Evolutionary conservation across 2,113 vertebrate genomes (phyloP), one percentile per base, ranked within the genome.

Genomic region (Thryonomys swinderianus): DNA sequence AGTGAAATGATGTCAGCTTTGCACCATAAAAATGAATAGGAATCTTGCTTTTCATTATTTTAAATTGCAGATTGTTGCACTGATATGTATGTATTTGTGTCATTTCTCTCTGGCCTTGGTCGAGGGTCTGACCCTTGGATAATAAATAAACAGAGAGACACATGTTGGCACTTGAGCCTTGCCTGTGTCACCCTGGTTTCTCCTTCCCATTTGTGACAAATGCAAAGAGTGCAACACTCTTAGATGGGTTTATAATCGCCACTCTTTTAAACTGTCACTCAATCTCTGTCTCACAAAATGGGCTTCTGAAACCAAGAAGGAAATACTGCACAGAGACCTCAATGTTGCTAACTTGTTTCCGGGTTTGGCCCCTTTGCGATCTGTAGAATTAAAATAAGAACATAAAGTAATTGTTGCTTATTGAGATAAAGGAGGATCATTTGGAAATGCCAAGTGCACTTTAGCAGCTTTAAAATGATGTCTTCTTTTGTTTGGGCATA

Each of bases 1-100:
- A 97, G 92, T 88, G 79, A 96, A 96, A 89, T 4, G 80, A 95
- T 78, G 86, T 94, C 95, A 97, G 95, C 74, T 34, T 93, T 69
- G 82, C 74, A 91, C 94, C 71, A 71, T 20, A 95, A 93, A 96
- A 96, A 93, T 30, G 74, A 85, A 79, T 45, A 97, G 90, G 88
- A 97, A 64, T 76, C 57, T 91, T 94, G 93, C 67, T 82, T 91
- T 95, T 93, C 91, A 82, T 78, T 85, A 93, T 96, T 96, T 96
- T 80, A 88, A 95, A 71, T 93, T 95, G 91, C 62, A 91, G 37
- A 48, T 94, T 57, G 80, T 96, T 92, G 3, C 83, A 55, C 90
- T 73, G 96, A 93, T 96, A 96, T 61, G 91, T 88, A 95, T 88
- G 83, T 93, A 90, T 59, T 95, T 96, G 95, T 94, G 90, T 85